These are phyloP conservation scores for Myopa testacea DNA, from an alignment of 2,888 invertebrate genomes.

Conservation along the genomic window DNA sequence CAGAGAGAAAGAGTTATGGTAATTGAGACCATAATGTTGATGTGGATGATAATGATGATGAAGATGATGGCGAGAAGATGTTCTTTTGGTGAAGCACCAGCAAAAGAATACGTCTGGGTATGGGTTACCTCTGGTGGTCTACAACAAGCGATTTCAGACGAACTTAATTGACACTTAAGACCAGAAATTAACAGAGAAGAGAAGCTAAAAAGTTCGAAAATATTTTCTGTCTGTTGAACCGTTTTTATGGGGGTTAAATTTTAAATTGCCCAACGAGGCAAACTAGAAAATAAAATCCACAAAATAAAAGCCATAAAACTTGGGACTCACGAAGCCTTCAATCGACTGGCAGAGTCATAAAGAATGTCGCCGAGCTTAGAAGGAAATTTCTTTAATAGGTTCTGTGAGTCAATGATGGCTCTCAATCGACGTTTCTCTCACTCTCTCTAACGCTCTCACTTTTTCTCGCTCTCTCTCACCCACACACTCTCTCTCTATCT, in stretches of 20 bases:
- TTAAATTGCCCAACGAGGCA: background rate
- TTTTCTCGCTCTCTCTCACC: no score
- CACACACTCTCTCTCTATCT: no score
- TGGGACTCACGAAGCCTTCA: no score
- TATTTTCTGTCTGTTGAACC: background rate
- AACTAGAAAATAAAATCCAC: background rate
- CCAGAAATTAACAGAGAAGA: conserved; percentile 11
- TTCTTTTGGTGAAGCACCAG: background rate
- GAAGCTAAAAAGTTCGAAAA: conserved; percentile 18
- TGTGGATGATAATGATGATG: background rate
- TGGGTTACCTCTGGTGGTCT: no score
- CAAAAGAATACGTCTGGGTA: no score
- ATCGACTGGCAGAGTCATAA: background rate
- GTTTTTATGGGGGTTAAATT: background rate
- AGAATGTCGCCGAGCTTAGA: background rate
- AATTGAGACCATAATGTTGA: background rate
- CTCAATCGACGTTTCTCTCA: no score
- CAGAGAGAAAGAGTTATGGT: background rate
- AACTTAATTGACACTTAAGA: conserved; percentile 29
- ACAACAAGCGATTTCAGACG: background rate
- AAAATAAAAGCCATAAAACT: background rate
- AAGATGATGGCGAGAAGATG: background rate
- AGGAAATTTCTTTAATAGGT: no score
- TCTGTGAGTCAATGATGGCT: no score
- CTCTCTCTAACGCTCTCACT: no score